Percentiles rank a stretch among this genome's conserved stretches.
phyloP scores from a whole-genome alignment of 2,888 invertebrate species.

The Phortica okadai region DNA sequence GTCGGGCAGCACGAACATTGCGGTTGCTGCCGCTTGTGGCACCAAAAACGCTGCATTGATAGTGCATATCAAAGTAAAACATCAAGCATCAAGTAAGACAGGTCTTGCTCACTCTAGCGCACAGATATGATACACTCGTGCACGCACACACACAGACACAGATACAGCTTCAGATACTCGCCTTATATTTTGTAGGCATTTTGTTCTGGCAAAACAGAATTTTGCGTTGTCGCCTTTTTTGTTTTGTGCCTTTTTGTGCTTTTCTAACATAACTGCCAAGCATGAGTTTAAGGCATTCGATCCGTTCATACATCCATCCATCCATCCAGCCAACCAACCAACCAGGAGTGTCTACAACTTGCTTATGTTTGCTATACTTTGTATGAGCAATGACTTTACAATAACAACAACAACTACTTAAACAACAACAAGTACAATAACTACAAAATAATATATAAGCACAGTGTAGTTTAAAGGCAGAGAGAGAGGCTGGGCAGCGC shows the following conservation, averaged over 20 bases:
- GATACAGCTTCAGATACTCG: background rate
- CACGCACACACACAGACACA: background rate
- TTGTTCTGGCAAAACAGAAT: slow-evolving; percentile 18
- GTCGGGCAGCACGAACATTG: no score
- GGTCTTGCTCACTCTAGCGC: slow-evolving; percentile 23
- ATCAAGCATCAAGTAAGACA: slow-evolving; percentile 31
- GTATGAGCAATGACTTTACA: background rate
- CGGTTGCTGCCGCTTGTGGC: background rate
- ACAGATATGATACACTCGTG: background rate
- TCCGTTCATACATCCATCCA: background rate
- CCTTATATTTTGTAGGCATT: slow-evolving; percentile 12
- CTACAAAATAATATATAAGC: background rate
- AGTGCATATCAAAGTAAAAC: slow-evolving; percentile 32
- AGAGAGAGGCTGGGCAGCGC: slow-evolving; percentile 22
- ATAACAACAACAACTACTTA: slow-evolving; percentile 10
- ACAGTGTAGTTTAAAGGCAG: slow-evolving; percentile 6
- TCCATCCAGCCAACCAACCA: background rate
- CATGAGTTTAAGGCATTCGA: background rate
- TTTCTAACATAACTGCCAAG: background rate
- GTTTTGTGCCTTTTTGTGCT: no score
- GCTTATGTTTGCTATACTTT: background rate
- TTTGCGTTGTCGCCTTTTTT: background rate
- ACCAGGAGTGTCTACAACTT: background rate
- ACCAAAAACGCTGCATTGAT: slow-evolving; percentile 13
- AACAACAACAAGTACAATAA: background rate